These are phyloP conservation scores for Melanogrammus aeglefinus DNA, from an alignment of 2,797 vertebrate species.

Conservation along the genomic window DNA sequence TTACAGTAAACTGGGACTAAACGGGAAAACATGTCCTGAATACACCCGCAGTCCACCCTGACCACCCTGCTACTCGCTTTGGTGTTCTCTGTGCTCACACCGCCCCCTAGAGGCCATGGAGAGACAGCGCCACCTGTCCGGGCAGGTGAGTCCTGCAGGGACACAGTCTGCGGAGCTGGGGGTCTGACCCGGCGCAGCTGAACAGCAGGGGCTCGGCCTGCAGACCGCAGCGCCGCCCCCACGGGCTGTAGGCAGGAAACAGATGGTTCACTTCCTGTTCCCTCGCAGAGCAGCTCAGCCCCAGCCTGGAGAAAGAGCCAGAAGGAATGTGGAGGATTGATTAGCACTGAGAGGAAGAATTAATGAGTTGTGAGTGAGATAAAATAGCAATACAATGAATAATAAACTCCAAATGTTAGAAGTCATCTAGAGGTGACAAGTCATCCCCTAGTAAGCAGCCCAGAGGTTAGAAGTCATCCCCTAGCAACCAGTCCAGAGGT, in stretches of 20 bases:
- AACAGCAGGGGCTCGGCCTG: slow-evolving; percentile 69
- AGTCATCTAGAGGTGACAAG: neutral
- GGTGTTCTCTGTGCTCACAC: neutral
- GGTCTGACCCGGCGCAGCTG: slow-evolving; percentile 69
- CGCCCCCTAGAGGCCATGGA: slow-evolving; percentile 41
- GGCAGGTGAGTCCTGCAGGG: slow-evolving; percentile 63
- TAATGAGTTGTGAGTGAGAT: neutral
- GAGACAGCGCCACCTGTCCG: slow-evolving; percentile 61
- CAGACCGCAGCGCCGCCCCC: slow-evolving; percentile 66
- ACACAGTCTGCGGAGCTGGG: slow-evolving; percentile 64
- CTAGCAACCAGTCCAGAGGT: neutral
- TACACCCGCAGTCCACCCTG: neutral
- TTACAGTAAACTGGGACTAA: neutral
- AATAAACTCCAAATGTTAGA: neutral
- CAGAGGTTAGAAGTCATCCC: neutral
- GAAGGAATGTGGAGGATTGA: slow-evolving; percentile 2
- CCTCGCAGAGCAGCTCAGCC: slow-evolving; percentile 57
- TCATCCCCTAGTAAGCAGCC: neutral
- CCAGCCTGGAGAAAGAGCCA: slow-evolving; percentile 48
- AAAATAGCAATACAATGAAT: neutral
- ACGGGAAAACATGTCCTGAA: neutral
- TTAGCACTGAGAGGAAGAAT: neutral
- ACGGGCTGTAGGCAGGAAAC: slow-evolving; percentile 71
- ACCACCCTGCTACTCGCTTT: neutral
- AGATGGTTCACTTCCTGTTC: slow-evolving; percentile 61